These are phyloP conservation scores for Alethe castanea DNA, from an alignment of 2,113 vertebrate species.

Conservation along the genomic window DNA sequence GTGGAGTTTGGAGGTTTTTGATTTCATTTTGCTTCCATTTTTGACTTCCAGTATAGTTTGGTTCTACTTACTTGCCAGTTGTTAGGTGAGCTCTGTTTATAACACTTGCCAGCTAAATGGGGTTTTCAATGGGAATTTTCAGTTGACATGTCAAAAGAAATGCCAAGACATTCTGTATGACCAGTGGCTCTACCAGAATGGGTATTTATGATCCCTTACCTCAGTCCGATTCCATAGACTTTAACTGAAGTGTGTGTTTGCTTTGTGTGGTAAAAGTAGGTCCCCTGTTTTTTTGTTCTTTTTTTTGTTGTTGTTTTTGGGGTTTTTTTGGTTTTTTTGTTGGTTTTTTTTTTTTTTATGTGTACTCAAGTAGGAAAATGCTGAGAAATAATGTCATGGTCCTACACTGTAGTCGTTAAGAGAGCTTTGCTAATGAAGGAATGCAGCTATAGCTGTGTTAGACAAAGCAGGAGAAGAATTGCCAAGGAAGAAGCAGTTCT, in stretches of 20 bases:
- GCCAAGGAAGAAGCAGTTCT: neutral
- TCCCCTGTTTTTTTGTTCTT: slow-evolving; percentile 14
- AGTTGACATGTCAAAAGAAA: neutral
- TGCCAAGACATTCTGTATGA: neutral
- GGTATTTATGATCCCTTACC: neutral
- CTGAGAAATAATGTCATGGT: slow-evolving; percentile 2
- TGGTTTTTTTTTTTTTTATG: neutral
- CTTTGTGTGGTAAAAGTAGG: slow-evolving; percentile 45
- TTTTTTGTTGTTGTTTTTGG: neutral
- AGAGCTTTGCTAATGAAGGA: neutral
- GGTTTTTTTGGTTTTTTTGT: neutral
- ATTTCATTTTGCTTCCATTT: neutral
- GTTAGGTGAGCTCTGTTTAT: slow-evolving; percentile 10
- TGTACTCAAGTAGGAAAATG: neutral
- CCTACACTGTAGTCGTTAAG: neutral
- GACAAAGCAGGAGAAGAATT: neutral
- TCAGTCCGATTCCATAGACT: neutral
- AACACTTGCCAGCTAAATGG: neutral
- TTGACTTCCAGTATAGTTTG: neutral
- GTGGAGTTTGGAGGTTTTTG: neutral
- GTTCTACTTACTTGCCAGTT: slow-evolving; percentile 1
- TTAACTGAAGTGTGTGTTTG: slow-evolving; percentile 51
- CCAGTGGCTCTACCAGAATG: slow-evolving; percentile 15
- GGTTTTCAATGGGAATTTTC: neutral
- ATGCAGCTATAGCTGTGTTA: slow-evolving; percentile 25